phyloP scores from a whole-genome alignment of 1,140 invertebrate species.

The Drosophila biarmipes region DNA sequence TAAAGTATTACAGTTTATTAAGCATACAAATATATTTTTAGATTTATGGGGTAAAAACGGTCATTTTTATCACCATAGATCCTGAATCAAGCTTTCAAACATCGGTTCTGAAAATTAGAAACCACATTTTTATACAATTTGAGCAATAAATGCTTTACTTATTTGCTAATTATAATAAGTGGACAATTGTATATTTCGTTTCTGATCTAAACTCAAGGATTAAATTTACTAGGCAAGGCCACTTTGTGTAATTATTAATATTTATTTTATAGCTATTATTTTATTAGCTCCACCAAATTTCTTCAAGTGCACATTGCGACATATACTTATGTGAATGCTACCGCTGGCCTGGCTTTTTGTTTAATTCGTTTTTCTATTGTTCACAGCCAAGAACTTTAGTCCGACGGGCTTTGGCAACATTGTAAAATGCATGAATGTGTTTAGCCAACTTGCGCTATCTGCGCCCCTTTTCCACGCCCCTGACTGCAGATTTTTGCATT shows the following conservation, averaged over 20 bases:
- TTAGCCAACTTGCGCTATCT: conserved; percentile 53
- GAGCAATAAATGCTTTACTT: no score
- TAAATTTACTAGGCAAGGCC: no score
- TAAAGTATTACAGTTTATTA: no score
- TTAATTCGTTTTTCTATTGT: conserved; percentile 82
- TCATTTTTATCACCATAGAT: no score
- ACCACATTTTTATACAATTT: no score
- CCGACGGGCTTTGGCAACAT: conserved; percentile 75
- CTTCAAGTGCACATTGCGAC: conserved; percentile 11
- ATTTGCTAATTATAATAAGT: no score
- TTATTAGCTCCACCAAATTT: not conserved
- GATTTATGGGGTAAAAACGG: no score
- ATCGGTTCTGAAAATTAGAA: not conserved
- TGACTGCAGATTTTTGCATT: conserved; percentile 67
- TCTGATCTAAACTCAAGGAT: no score
- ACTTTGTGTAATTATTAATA: no score
- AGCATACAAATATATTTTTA: no score
- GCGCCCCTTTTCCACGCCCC: not conserved
- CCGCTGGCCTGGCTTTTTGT: conserved; percentile 70
- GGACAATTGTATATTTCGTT: no score
- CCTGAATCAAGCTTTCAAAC: not conserved
- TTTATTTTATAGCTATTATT: not conserved
- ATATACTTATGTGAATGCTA: conserved; percentile 29
- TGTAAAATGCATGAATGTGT: conserved; percentile 73
- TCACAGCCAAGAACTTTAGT: conserved; percentile 75